phyloP scores from a whole-genome alignment of 2,113 vertebrate genomes.

The Myrmecophaga tridactyla region DNA sequence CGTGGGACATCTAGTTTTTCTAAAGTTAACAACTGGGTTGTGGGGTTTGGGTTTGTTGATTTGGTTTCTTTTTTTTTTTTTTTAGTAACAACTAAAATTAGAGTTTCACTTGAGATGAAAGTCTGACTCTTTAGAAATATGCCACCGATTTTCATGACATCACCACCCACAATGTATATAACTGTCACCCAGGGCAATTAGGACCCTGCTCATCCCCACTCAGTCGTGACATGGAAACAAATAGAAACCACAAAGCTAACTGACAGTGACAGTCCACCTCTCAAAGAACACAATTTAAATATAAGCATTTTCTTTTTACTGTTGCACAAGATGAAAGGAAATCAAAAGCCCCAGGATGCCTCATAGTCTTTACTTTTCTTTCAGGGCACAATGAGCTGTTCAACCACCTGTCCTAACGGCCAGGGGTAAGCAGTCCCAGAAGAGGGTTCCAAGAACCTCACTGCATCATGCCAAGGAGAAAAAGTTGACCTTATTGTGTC shows the following conservation, averaged over 20 bases:
- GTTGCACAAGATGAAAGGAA: constrained; percentile 39
- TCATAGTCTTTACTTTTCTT: neutral
- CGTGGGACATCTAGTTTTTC: neutral
- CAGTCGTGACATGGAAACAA: constrained; percentile 52
- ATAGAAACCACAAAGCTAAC: constrained; percentile 65
- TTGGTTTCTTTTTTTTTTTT: neutral
- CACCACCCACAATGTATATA: neutral
- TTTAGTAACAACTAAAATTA: constrained; percentile 31
- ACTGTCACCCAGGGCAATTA: neutral
- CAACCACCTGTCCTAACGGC: constrained; percentile 34
- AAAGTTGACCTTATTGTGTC: neutral
- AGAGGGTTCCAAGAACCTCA: neutral
- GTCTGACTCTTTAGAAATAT: neutral
- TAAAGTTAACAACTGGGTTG: constrained; percentile 21
- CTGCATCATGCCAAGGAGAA: neutral
- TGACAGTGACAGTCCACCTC: constrained; percentile 6
- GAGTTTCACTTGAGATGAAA: constrained; percentile 16
- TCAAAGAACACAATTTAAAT: constrained; percentile 47
- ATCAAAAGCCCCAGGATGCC: neutral
- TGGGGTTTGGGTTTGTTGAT: neutral
- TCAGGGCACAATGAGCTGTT: neutral
- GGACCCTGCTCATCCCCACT: neutral
- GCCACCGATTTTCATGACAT: constrained; percentile 25
- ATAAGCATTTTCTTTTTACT: constrained; percentile 23
- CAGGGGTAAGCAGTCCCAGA: neutral